Evolutionary conservation across 2,797 vertebrate species (phyloP), one percentile per base, ranked within the genome.

Genomic region (Menidia menidia): DNA sequence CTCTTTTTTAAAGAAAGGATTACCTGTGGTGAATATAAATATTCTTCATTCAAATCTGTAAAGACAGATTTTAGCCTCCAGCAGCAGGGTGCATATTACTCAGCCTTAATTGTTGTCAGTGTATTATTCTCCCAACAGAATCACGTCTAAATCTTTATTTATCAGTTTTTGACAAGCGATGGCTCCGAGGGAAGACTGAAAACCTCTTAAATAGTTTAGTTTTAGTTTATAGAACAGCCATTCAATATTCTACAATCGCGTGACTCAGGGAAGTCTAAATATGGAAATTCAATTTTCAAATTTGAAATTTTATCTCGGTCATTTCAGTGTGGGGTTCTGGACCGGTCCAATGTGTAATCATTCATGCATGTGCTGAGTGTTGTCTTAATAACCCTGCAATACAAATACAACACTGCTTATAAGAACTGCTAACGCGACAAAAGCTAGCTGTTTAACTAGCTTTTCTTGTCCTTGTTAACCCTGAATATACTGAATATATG

Each of bases 1-100:
- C 12, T 18, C 58, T 44, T 48, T 47, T 45, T 45, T 15, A 4
- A 12, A 45, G 4, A 25, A 51, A 47, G 18, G 31, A 54, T 14
- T 1, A 47, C 42, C 12, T 25, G 59, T 35, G 43, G 45, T 64
- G 58, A 59, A 25, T 39, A 64, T 16, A 70, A 5, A 35, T 63
- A 30, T 53, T 41, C 35, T 50, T 58, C 16, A 57, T 43, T 30
- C 35, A 25, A 41, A 58, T 8, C 13, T 9, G 35, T 7, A 18
- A 66, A 11, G 1, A 31, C 48, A 19, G 12, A 39, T 39, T 51
- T 62, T 13, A 42, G 48, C 18, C 6, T 48, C 6, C n/a, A 30
- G 15, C 10, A 18, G 3, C 3, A 53, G 19, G 19, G 13, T 47
- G 45, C 35, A 39, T 47, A n/a, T 47, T n/a, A 18, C 16, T 39